Evolutionary conservation across 2,888 invertebrate genomes (phyloP).

Genomic region (Drosophila stalkeri): DNA sequence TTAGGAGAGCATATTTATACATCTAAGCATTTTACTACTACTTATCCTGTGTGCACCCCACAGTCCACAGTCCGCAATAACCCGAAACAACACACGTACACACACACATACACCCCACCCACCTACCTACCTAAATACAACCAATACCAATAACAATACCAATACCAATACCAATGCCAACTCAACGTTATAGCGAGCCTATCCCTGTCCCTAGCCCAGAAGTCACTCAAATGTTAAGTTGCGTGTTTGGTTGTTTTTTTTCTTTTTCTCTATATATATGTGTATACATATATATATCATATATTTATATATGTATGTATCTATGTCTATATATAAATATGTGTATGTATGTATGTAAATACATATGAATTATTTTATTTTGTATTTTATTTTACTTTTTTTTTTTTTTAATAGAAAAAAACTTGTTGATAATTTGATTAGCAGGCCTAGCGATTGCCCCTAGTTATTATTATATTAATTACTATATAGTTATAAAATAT

Average conservation of each 20-base stretch:
- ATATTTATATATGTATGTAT: background rate
- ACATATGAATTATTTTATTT: background rate
- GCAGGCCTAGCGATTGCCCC: conserved; percentile 36
- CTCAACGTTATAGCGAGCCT: background rate
- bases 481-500: conserved; percentile 45
- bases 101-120: background rate
- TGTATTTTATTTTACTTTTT: conserved; percentile 46
- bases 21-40: conserved; percentile 75
- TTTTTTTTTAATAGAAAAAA: conserved; percentile 51
- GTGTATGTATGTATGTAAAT: conserved; percentile 9
- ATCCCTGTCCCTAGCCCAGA: background rate
- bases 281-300: background rate
- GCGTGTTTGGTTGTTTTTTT: conserved; percentile 44
- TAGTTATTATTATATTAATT: conserved; percentile 62
- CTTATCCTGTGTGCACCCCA: conserved; percentile 28
- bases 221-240: conserved; percentile 32
- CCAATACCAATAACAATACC: background rate
- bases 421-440: conserved; percentile 68
- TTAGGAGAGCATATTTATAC: conserved; percentile 78
- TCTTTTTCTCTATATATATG: background rate
- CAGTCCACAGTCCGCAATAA: background rate
- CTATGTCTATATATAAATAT: conserved; percentile 6
- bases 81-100: background rate
- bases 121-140: background rate
- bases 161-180: background rate